Conservation (phyloP, 2,888 invertebrate species). For the Zeuzera pyrina region DNA sequence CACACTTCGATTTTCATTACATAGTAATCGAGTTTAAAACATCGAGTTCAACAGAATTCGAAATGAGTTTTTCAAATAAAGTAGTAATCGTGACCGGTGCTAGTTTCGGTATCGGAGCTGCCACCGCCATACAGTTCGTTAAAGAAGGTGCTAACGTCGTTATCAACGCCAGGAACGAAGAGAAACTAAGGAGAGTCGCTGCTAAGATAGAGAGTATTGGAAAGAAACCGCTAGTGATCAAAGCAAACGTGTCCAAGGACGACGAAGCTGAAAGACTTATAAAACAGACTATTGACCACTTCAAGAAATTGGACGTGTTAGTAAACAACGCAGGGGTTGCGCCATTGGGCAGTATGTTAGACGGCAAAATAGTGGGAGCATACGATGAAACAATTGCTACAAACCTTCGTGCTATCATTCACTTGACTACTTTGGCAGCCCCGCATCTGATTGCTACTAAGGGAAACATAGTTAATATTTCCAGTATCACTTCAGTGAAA, state of each 20-base stretch:
- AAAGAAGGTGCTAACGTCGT: slow-evolving; percentile 36
- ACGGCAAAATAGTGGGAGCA: slow-evolving; percentile 14
- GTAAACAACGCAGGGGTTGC: slow-evolving; percentile 30
- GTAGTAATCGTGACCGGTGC: slow-evolving; percentile 44
- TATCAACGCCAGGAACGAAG: slow-evolving; percentile 38
- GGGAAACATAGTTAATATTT: slow-evolving; percentile 34
- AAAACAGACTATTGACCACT: slow-evolving; percentile 20
- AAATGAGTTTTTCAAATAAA: slow-evolving; percentile 38
- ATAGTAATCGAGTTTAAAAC: no score
- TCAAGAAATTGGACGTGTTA: slow-evolving; percentile 26
- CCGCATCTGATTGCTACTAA: slow-evolving; percentile 27
- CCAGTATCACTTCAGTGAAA: slow-evolving; percentile 21
- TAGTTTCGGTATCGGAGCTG: slow-evolving; percentile 43
- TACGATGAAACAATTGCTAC: slow-evolving; percentile 29
- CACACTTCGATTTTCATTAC: no score
- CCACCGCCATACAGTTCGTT: slow-evolving; percentile 28
- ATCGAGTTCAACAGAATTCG: no score
- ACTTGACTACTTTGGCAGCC: slow-evolving; percentile 24
- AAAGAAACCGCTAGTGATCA: slow-evolving; percentile 18
- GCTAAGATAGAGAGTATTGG: slow-evolving; percentile 25
- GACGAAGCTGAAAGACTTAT: slow-evolving; percentile 20
- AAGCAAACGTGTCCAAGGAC: slow-evolving; percentile 27
- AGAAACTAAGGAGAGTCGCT: slow-evolving; percentile 27
- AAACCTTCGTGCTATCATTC: slow-evolving; percentile 27
- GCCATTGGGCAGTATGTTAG: slow-evolving; percentile 10